Evolutionary conservation across 2,113 vertebrate species (phyloP), one percentile per base, ranked within the genome.

Genomic region (Dendropsophus ebraccatus): DNA sequence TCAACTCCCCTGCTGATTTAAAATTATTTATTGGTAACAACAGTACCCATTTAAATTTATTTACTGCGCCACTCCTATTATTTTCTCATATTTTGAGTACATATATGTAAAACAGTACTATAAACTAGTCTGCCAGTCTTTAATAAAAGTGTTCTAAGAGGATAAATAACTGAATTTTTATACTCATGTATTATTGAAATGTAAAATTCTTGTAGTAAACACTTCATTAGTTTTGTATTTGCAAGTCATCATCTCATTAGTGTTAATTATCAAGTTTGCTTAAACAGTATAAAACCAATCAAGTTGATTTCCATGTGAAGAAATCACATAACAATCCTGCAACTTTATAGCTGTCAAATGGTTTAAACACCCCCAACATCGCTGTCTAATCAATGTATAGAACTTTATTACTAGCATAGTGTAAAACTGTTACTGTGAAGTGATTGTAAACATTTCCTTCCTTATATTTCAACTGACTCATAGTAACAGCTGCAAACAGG

Each of bases 371-470:
- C 2, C 41, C 21, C 19, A 58, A 58, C 50, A 45, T 12, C 3
- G 9, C 0, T 80, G 14, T 56, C 28, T 58, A 60, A 60, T 58
- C 54, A 80, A 73, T 73, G 19, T 45, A 6, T n/a, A 79, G 25
- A 41, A 25, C 19, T 37, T 41, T 1, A 60, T 80, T 37, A 35
- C 25, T 56, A 35, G 17, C n/a, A 45, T 21, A 62, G 21, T 62
- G 23, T 80, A 37, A 80, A 65, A 30, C 32, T 25, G 21, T 21
- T 21, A 30, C 47, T 81, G 52, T 30, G 49, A 25, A 49, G 41
- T 81, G 16, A 69, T 28, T 62, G 37, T 81, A 41, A 67, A 81
- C 56, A 69, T 81, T 81, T 81, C 79, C 79, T 81, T 81, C 79
- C 79, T 47, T 81, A 50, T 81, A 49, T 65, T 69, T 81, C 60